These are phyloP conservation scores for Drosophila yakuba DNA, from an alignment of 1,140 invertebrate species.

Conservation along the genomic window DNA sequence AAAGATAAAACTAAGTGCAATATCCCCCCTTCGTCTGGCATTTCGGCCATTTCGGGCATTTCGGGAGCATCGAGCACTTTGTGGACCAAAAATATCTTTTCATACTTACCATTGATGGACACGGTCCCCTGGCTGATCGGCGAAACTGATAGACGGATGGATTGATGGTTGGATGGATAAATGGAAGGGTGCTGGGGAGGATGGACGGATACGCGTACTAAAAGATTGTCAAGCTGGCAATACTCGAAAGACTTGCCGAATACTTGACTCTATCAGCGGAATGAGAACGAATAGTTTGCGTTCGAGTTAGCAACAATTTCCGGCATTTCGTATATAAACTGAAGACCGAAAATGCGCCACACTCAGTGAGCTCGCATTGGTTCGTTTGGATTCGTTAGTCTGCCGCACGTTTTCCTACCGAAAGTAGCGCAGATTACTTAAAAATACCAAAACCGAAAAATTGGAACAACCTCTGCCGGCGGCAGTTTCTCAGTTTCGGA, in stretches of 20 bases:
- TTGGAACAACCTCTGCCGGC: slow-evolving; percentile 46
- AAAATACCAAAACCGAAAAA: slow-evolving; percentile 66
- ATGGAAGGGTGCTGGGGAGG: slow-evolving; percentile 21
- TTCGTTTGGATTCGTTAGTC: slow-evolving; percentile 3
- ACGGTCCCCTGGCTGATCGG: slow-evolving; percentile 25
- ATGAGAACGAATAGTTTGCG: slow-evolving; percentile 48
- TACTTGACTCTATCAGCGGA: slow-evolving; percentile 28
- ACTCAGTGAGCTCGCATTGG: slow-evolving; percentile 36
- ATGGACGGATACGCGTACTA: slow-evolving; percentile 38
- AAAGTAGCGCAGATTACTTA: slow-evolving; percentile 77
- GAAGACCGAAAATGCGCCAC: slow-evolving; percentile 58
- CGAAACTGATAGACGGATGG: slow-evolving; percentile 7
- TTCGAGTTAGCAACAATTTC: slow-evolving; percentile 73
- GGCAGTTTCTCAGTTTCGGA: slow-evolving; percentile 15
- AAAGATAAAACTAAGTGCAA: slow-evolving; percentile 77
- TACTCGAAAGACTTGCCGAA: slow-evolving; percentile 57
- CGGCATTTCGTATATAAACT: slow-evolving; percentile 78
- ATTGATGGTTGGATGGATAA: slow-evolving; percentile 25
- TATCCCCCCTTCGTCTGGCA: slow-evolving; percentile 16
- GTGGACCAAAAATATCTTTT: slow-evolving; percentile 68
- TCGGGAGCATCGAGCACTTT: slow-evolving; percentile 43
- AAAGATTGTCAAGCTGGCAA: slow-evolving; percentile 50
- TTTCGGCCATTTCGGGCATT: slow-evolving; percentile 11
- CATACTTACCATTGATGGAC: slow-evolving; percentile 68
- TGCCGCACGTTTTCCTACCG: slow-evolving; percentile 34